phyloP scores from a whole-genome alignment of 1,140 invertebrate genomes.

The Saccostrea glomerata region DNA sequence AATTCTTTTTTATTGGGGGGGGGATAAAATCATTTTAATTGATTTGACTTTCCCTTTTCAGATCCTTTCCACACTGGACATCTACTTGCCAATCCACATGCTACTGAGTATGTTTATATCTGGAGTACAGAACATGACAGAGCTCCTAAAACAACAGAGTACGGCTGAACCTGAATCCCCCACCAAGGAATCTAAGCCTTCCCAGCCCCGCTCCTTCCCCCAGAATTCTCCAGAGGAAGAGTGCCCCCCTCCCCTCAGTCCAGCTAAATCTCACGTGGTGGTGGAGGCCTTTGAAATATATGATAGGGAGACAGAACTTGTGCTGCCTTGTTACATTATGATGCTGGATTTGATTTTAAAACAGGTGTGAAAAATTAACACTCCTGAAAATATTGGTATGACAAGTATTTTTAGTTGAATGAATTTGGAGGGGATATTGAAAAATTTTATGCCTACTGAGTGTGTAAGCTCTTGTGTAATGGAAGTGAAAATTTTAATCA shows the following conservation, averaged over 20 bases:
- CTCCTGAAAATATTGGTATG: background rate
- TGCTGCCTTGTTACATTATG: constrained; percentile 93
- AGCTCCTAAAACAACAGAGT: constrained; percentile 37
- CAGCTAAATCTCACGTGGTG: constrained; percentile 65
- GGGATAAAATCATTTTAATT: background rate
- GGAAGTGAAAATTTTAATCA: no score
- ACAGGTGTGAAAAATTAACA: constrained; percentile 84
- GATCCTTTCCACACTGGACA: constrained; percentile 77
- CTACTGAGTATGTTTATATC: constrained; percentile 74
- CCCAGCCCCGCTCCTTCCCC: constrained; percentile 59
- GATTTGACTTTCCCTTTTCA: constrained; percentile 53
- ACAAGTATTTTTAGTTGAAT: no score
- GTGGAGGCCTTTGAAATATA: constrained; percentile 70
- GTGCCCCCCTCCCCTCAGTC: constrained; percentile 72
- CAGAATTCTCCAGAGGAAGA: constrained; percentile 64
- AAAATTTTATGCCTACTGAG: no score
- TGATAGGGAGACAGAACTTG: constrained; percentile 78
- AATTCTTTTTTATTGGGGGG: no score
- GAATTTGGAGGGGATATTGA: no score
- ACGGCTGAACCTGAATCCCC: constrained; percentile 47
- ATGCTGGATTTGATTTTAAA: constrained; percentile 96
- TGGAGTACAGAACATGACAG: constrained; percentile 70
- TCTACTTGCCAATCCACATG: constrained; percentile 76
- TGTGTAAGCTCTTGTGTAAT: no score
- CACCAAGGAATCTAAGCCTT: constrained; percentile 47